Evolutionary conservation across 2,888 invertebrate genomes (phyloP), one percentile per base, ranked within the genome.

Genomic region (Drosophila meridionalis): DNA sequence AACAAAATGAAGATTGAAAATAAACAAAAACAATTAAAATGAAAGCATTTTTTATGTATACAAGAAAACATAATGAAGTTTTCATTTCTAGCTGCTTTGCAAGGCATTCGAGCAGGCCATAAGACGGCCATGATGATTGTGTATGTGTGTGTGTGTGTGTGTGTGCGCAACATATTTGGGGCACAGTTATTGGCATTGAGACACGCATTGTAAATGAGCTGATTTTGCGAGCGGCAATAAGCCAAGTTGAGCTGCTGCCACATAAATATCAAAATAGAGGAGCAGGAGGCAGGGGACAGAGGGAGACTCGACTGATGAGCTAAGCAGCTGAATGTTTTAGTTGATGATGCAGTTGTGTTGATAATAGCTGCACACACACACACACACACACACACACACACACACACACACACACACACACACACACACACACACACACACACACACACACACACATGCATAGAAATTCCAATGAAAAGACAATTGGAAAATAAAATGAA

Each of bases 141-240:
- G 28, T 30, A 40, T 20, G 42, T 57, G 43, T 58, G 50, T 36
- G 47, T 45, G 26, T 47, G 30, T 9, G n/a, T 26, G 52, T n/a
- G 50, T 60, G 50, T 58, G 50, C 34, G 52, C 43, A 47, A 52
- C 38, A 20, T 34, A 58, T 60, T 48, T 58, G 56, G 32, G 34
- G 45, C 57, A 20, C 47, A 34, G 59, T 56, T 69, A 47, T 80
- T 81, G 76, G 69, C 80, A 77, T 73, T 82, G 78, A 69, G 73
- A 78, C 76, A 72, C 79, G 69, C 88, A 74, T 74, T 74, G 83
- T 61, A 77, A 82, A 77, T 87, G 86, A 85, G 77, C 69, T 73
- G 83, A 78, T 68, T 71, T 71, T 70, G 70, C 59, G 65, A 69
- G 56, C 57, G 30, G 30, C 78, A 64, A 56, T 74, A 70, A 73